Evolutionary conservation across 2,797 vertebrate genomes (phyloP).

Genomic region (Podarcis lilfordi): DNA sequence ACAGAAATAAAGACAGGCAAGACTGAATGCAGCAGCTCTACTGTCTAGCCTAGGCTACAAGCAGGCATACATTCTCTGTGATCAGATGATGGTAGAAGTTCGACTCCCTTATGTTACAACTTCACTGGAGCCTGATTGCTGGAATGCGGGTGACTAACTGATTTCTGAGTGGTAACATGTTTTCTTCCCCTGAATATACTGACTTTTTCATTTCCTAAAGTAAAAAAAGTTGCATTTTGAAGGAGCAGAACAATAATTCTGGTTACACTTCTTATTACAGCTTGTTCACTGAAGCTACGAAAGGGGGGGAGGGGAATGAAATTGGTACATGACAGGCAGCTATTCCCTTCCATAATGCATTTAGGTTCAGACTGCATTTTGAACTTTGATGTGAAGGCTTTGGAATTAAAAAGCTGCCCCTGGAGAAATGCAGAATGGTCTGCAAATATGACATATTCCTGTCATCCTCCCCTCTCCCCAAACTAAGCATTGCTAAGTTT

Average conservation of each 20-base stretch:
- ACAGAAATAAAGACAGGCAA: neutral
- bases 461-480: conserved; percentile 23
- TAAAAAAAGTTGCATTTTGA: conserved; percentile 16
- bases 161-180: conserved; percentile 11
- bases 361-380: conserved; percentile 3
- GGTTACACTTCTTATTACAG: conserved; percentile 35
- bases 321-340: neutral
- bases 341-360: neutral
- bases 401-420: conserved; percentile 33
- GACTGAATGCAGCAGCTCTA: neutral
- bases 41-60: neutral
- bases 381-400: neutral
- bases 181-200: neutral
- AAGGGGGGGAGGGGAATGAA: neutral
- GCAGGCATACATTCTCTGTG: neutral
- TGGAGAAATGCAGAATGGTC: conserved; percentile 28
- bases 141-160: conserved; percentile 41
- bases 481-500: conserved; percentile 59
- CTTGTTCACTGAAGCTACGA: conserved; percentile 5
- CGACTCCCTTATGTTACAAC: neutral
- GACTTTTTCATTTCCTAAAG: conserved; percentile 12
- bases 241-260: conserved; percentile 36
- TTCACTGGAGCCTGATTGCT: neutral
- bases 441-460: conserved; percentile 36
- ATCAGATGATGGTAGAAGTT: neutral